Conservation (phyloP, 2,113 vertebrate species). For the Callipepla squamata region DNA sequence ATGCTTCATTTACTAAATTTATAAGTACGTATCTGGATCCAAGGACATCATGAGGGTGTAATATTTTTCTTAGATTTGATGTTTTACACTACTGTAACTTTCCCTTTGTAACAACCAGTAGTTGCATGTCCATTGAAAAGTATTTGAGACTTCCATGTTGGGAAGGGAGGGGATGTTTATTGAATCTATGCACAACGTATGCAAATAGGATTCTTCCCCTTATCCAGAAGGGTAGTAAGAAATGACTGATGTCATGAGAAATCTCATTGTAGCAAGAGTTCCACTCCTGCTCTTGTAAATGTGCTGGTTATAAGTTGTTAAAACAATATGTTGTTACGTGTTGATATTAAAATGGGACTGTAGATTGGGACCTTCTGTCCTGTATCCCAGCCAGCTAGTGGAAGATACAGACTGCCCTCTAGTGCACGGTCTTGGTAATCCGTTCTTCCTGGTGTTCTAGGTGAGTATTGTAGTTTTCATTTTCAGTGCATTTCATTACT, state of each 20-base stretch:
- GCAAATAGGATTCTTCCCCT: background rate
- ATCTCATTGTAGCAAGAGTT: background rate
- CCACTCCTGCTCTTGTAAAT: background rate
- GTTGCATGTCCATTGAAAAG: background rate
- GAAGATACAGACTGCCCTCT: background rate
- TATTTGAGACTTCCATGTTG: background rate
- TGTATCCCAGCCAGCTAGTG: background rate
- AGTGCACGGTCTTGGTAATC: background rate
- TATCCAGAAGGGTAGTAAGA: background rate
- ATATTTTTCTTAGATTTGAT: background rate
- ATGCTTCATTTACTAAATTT: background rate
- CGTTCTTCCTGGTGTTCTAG: accelerated
- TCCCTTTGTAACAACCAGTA: background rate
- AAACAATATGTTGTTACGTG: accelerated
- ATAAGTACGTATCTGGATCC: background rate
- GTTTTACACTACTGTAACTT: background rate
- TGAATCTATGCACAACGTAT: background rate
- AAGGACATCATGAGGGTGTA: background rate
- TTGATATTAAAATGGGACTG: accelerated
- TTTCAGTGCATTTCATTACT: background rate
- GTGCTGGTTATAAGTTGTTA: accelerated
- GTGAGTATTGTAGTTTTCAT: background rate
- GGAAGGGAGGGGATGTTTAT: background rate
- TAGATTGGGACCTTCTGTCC: accelerated
- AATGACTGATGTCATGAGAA: background rate